Conservation (phyloP, 2,797 vertebrate species). For the Anomalospiza imberbis region DNA sequence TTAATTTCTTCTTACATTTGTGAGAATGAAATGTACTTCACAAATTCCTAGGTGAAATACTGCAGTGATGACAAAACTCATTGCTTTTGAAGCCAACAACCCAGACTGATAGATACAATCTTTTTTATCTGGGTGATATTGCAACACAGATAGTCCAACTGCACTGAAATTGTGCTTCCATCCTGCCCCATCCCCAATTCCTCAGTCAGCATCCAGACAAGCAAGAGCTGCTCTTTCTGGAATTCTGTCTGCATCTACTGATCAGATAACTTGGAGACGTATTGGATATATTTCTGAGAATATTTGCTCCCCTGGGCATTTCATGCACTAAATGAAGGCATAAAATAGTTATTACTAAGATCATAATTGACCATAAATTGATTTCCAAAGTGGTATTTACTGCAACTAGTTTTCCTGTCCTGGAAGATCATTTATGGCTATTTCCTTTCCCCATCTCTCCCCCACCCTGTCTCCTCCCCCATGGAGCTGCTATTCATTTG, state of each 20-base stretch:
- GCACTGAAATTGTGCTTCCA: neutral
- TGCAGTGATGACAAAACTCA: neutral
- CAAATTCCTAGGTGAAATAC: neutral
- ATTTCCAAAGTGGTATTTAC: conserved; percentile 43
- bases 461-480: neutral
- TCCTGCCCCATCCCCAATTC: neutral
- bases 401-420: conserved; percentile 19
- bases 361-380: conserved; percentile 29
- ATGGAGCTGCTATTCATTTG: neutral
- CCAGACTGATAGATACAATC: neutral
- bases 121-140: neutral
- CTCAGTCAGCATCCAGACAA: neutral
- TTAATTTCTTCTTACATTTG: neutral
- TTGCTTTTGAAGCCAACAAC: neutral
- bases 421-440: neutral
- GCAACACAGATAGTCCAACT: neutral
- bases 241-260: neutral
- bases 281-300: conserved; percentile 11
- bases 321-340: neutral
- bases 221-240: neutral
- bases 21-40: neutral
- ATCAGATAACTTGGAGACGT: neutral
- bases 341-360: neutral
- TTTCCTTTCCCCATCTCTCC: neutral
- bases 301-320: neutral